Evolutionary conservation across 1,140 invertebrate genomes (phyloP).

Genomic region (Lethocerus indicus): DNA sequence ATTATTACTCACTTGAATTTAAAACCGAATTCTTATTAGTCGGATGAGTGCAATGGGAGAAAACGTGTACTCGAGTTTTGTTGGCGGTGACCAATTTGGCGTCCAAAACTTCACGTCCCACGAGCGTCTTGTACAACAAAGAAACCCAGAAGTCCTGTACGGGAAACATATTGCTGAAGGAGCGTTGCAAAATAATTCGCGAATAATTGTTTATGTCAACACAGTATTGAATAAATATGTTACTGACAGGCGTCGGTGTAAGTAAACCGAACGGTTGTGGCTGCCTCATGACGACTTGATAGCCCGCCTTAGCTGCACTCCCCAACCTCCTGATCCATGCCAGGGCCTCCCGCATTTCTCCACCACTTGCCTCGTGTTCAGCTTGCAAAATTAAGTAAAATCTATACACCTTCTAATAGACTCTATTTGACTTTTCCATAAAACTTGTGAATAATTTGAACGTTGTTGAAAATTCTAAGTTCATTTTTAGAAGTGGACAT

Average conservation of each 20-base stretch:
- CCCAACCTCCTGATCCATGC: slow-evolving; percentile 26
- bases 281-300: slow-evolving; percentile 28
- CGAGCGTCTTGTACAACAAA: slow-evolving; percentile 28
- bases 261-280: slow-evolving; percentile 21
- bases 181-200: too few species aligned
- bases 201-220: background rate
- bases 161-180: slow-evolving; percentile 8
- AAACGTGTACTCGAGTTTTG: slow-evolving; percentile 23
- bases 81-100: slow-evolving; percentile 20
- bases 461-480: slow-evolving; percentile 2
- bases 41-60: slow-evolving; percentile 25
- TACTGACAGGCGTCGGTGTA: slow-evolving; percentile 26
- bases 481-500: slow-evolving; percentile 11
- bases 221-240: background rate
- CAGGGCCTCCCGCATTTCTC: slow-evolving; percentile 26
- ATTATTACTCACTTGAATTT: slow-evolving; percentile 6
- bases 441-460: slow-evolving; percentile 3
- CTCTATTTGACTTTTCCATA: background rate
- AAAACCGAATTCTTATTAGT: background rate
- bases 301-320: slow-evolving; percentile 26
- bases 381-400: slow-evolving; percentile 18
- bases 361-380: slow-evolving; percentile 24
- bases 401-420: background rate
- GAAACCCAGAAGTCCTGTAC: slow-evolving; percentile 32
- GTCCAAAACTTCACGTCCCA: slow-evolving; percentile 28